Base-by-base conservation (phyloP, 2,113 vertebrate species). In the Antechinus stuartii region DNA sequence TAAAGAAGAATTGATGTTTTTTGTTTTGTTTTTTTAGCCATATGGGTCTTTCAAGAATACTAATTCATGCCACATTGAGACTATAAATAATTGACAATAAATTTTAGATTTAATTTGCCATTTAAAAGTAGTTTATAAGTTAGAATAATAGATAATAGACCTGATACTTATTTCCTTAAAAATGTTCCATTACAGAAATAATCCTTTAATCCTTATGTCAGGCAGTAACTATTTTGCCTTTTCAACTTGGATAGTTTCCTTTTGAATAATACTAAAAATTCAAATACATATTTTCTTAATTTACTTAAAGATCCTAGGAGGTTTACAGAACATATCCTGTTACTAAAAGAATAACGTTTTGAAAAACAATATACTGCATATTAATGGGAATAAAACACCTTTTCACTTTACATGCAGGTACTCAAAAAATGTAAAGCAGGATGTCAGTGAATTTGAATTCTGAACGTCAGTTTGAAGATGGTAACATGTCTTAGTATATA, bases 371-470 rank as follows among this genome's bases (percentile, higher is more conserved):
- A 96, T 93, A 97, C 97, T 97, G 94, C 90, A 96, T 97, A 96
- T 95, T 97, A 95, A 97, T 97, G 96, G 94, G 95, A 97, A 90
- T 97, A 97, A 98, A 98, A 97, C 96, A 97, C 93, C 96, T 97
- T 98, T 98, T 98, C 97, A 98, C 97, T 98, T 97, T 98, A 98
- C 97, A 97, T 92, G 92, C 97, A 97, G 96, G 98, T 97, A 96
- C 97, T 97, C 97, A 98, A 97, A 98, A 97, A 97, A 97, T 98
- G 97, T 97, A 98, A 98, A 98, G 96, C 96, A 98, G 96, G 93
- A 97, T 98, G 97, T 98, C 96, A 97, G 96, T 98, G 97, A 97
- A 97, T 97, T 98, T 98, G 98, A 98, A 97, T 98, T 97, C 97
- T 98, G 97, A 98, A 97, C 97, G 92, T 98, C 94, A 98, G 96